Conservation (phyloP, 2,797 vertebrate genomes). For the Oreortyx pictus region DNA sequence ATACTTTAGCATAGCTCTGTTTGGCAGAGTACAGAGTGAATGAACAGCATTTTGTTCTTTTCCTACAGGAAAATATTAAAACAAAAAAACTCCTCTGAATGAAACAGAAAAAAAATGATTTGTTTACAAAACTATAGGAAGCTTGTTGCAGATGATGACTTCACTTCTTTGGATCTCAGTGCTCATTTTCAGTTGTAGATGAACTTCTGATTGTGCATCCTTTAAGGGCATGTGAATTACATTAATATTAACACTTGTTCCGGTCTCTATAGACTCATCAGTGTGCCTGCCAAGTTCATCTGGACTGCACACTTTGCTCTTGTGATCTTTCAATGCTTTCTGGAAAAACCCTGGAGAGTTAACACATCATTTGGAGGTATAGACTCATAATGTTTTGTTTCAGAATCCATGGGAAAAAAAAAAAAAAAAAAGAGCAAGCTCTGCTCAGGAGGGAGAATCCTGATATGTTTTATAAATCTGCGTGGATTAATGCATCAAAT, state of each 20-base stretch:
- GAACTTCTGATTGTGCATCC: not conserved
- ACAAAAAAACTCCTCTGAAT: not conserved
- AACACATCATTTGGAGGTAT: constrained; percentile 18
- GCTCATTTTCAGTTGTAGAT: not conserved
- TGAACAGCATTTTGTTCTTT: not conserved
- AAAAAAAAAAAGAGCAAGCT: constrained; percentile 16
- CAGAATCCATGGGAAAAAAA: not conserved
- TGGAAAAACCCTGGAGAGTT: not conserved
- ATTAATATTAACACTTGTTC: not conserved
- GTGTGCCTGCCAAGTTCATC: not conserved
- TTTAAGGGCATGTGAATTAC: not conserved
- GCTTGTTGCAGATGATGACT: not conserved
- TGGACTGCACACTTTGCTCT: not conserved
- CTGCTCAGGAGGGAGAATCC: constrained; percentile 38
- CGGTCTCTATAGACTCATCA: not conserved
- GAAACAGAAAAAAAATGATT: not conserved
- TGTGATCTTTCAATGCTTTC: constrained; percentile 8
- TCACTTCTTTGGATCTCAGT: not conserved
- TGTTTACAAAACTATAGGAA: not conserved
- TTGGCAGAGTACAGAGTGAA: not conserved
- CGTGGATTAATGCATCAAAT: constrained; percentile 42
- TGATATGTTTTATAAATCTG: constrained; percentile 43
- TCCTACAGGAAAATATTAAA: not conserved
- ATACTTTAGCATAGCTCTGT: not conserved
- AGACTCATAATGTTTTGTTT: constrained; percentile 30